Evolutionary conservation across 2,797 vertebrate species (phyloP).

Genomic region (Parauchenoglanis punctatus): DNA sequence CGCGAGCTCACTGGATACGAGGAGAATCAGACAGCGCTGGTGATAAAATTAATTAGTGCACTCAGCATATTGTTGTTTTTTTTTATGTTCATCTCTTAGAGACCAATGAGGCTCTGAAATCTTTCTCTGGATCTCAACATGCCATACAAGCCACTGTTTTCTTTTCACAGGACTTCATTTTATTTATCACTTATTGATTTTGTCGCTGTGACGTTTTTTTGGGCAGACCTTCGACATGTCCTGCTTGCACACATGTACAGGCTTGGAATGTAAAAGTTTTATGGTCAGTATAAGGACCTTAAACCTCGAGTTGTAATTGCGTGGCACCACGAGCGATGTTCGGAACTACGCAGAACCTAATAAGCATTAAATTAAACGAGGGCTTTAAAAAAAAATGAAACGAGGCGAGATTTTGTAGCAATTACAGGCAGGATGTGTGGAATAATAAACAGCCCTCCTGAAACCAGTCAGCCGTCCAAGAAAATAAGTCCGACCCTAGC

Average conservation of each 20-base stretch:
- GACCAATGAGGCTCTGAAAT: background rate
- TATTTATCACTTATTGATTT: background rate
- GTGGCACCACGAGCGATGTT: background rate
- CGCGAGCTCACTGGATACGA: background rate
- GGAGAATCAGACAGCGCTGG: background rate
- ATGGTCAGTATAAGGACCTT: background rate
- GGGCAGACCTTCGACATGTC: background rate
- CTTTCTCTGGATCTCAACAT: background rate
- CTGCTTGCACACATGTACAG: background rate
- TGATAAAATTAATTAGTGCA: slow-evolving; percentile 22
- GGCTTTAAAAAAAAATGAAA: slow-evolving; percentile 7
- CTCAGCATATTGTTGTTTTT: background rate
- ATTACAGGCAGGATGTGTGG: slow-evolving; percentile 14
- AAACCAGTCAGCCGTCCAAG: slow-evolving; percentile 7
- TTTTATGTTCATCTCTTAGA: background rate
- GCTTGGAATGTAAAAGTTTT: background rate
- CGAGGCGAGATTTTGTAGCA: slow-evolving; percentile 24
- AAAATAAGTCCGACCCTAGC: background rate
- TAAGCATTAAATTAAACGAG: slow-evolving; percentile 35
- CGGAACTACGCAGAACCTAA: slow-evolving; percentile 14
- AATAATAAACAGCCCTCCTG: slow-evolving; percentile 38
- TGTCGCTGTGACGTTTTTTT: background rate
- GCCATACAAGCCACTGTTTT: background rate
- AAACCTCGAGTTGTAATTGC: background rate
- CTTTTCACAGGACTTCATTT: background rate